Percentiles rank a stretch among this genome's conserved stretches.
These are phyloP conservation scores for Phaetusa simplex DNA, from an alignment of 2,113 vertebrate genomes.

Conservation along the genomic window DNA sequence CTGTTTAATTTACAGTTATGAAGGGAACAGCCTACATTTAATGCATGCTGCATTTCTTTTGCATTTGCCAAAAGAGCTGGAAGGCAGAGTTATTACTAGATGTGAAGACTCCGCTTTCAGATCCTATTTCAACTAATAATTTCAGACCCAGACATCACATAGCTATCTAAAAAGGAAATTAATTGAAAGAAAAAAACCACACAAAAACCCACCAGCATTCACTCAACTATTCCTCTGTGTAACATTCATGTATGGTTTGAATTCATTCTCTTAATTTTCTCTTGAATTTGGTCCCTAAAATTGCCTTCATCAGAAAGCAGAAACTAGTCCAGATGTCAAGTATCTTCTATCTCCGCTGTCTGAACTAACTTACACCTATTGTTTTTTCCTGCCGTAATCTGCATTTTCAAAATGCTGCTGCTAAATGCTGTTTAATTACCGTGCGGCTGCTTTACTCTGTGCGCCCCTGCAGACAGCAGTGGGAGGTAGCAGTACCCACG, in stretches of 20 bases:
- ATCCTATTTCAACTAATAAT: slow-evolving; percentile 47
- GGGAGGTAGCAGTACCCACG: neutral
- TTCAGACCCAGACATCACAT: slow-evolving; percentile 16
- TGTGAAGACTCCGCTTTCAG: slow-evolving; percentile 6
- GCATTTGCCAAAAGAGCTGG: slow-evolving; percentile 16
- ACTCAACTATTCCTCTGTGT: neutral
- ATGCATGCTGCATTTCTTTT: neutral
- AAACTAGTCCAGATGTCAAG: neutral
- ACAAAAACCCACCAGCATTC: neutral
- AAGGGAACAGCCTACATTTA: neutral
- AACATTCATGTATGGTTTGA: neutral
- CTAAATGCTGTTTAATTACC: neutral
- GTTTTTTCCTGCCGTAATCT: neutral
- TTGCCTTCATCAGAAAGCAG: neutral
- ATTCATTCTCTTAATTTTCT: slow-evolving; percentile 4
- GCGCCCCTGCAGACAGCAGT: neutral
- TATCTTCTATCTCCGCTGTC: neutral
- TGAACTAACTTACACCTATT: neutral
- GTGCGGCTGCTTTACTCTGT: neutral
- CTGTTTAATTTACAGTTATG: slow-evolving; percentile 16
- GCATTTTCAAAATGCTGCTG: neutral
- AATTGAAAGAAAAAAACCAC: neutral
- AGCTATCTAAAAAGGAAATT: slow-evolving; percentile 49
- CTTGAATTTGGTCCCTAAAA: neutral
- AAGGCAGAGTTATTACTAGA: slow-evolving; percentile 27